Conservation (phyloP, 2,888 invertebrate genomes). For the Lasioglossum calceatum region DNA sequence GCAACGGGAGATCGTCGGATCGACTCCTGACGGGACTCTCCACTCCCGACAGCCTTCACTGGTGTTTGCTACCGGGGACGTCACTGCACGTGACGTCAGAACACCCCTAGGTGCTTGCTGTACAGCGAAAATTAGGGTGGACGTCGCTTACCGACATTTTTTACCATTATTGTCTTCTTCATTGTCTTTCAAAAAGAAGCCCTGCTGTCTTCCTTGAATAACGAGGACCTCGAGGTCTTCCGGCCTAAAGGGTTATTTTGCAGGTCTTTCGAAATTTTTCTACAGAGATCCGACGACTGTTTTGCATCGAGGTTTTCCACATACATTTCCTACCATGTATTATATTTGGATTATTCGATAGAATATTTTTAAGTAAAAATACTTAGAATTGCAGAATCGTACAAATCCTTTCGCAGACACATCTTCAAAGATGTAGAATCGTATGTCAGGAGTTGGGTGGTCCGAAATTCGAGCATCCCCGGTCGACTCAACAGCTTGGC, state of each 20-base stretch:
- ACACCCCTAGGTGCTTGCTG: not conserved
- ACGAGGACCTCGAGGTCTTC: too few relatives aligned
- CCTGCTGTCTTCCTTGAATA: too few relatives aligned
- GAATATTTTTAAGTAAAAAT: not conserved
- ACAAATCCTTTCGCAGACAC: not conserved
- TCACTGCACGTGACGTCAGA: not conserved
- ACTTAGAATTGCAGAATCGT: not conserved
- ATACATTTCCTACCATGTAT: too few relatives aligned
- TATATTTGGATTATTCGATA: too few relatives aligned
- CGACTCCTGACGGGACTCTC: not conserved
- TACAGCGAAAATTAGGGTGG: not conserved
- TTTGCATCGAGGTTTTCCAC: not conserved
- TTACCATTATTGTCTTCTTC: not conserved
- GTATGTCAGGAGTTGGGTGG: not conserved
- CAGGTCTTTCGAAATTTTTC: not conserved
- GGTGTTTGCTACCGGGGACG: constrained; percentile 10
- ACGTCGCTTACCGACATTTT: not conserved
- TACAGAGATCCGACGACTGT: not conserved
- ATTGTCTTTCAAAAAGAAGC: too few relatives aligned
- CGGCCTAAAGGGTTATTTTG: too few relatives aligned
- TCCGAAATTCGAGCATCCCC: not conserved
- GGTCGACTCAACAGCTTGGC: not conserved
- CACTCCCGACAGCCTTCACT: not conserved
- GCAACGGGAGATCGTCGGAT: not conserved
- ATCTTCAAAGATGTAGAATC: not conserved